A percentile compares a stretch with the other conserved stretches of the same genome.
phyloP scores from a whole-genome alignment of 2,888 invertebrate species.

The Nipponacmea schrenckii region DNA sequence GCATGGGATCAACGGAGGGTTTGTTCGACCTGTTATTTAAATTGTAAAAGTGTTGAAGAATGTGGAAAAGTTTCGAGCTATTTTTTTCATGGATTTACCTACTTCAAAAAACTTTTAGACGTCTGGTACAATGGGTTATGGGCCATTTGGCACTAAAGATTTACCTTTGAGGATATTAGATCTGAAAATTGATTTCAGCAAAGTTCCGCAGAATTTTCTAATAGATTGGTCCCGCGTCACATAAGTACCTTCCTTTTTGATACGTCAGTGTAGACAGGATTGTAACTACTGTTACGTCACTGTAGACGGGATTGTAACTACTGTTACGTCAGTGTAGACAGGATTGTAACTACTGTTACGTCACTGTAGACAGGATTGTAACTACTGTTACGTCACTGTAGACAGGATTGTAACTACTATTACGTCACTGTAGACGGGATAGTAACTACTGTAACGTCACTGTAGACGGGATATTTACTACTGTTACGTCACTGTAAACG shows the following conservation, averaged over 20 bases:
- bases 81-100: constrained; percentile 14
- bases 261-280: background rate
- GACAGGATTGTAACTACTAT: too few species aligned
- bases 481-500: background rate
- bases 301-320: too few species aligned
- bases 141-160: constrained; percentile 14
- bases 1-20: constrained; percentile 12
- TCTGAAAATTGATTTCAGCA: constrained; percentile 14
- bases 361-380: too few species aligned
- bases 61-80: constrained; percentile 6
- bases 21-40: constrained; percentile 8
- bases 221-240: too few species aligned
- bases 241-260: too few species aligned
- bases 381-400: too few species aligned
- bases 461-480: background rate
- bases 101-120: constrained; percentile 12
- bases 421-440: too few species aligned
- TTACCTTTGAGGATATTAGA: constrained; percentile 12
- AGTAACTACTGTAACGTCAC: too few species aligned
- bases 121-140: background rate
- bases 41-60: constrained; percentile 6
- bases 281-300: too few species aligned
- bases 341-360: too few species aligned
- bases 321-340: too few species aligned
- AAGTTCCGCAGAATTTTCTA: too few species aligned